Conservation (phyloP, 2,888 invertebrate species). For the Amphipoea lucens region DNA sequence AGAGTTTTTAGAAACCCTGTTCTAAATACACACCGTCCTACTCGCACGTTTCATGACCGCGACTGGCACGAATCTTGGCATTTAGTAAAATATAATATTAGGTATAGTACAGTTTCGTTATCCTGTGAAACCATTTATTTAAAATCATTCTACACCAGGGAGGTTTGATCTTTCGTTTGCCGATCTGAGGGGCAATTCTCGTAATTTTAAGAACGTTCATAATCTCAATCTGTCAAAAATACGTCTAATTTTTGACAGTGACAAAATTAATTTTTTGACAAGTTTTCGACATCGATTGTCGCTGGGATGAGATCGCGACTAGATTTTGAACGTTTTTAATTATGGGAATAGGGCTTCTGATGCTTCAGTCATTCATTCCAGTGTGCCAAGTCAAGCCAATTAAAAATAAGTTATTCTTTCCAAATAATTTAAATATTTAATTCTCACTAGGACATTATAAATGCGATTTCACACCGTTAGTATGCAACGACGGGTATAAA, state of each 20-base stretch:
- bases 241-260: no score
- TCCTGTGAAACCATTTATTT: neutral
- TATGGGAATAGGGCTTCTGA: neutral
- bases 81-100: neutral
- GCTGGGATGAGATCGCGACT: neutral
- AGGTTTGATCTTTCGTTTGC: neutral
- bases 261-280: neutral
- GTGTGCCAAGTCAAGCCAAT: conserved; percentile 17
- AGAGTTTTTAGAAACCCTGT: neutral
- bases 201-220: no score
- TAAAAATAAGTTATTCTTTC: conserved; percentile 57
- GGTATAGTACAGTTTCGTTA: neutral
- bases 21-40: neutral
- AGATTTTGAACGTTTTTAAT: neutral
- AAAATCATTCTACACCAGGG: neutral
- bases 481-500: conserved; percentile 67
- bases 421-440: conserved; percentile 62
- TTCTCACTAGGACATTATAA: conserved; percentile 65
- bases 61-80: neutral
- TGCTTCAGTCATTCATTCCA: conserved; percentile 2
- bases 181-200: neutral
- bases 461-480: conserved; percentile 74
- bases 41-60: neutral
- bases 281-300: neutral
- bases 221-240: no score